Conservation (phyloP, 2,888 invertebrate species). For the Tridacna gigas region DNA sequence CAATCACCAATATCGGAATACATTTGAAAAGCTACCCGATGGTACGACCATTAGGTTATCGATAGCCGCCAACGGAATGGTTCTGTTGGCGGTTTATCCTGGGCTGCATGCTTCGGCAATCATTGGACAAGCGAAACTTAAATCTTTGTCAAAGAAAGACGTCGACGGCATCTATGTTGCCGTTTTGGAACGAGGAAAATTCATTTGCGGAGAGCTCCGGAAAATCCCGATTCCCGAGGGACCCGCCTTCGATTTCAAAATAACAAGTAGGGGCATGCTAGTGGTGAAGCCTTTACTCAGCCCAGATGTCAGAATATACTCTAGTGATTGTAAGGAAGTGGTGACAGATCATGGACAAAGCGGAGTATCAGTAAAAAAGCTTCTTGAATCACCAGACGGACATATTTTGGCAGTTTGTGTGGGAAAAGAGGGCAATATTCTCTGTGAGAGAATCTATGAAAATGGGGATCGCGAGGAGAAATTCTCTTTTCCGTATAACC, state of each 20-base stretch:
- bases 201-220: slow-evolving; percentile 59
- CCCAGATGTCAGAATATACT: slow-evolving; percentile 46
- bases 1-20: slow-evolving; percentile 52
- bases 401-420: slow-evolving; percentile 41
- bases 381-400: slow-evolving; percentile 53
- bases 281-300: slow-evolving; percentile 49
- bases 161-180: slow-evolving; percentile 62
- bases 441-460: slow-evolving; percentile 51
- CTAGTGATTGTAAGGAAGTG: slow-evolving; percentile 38
- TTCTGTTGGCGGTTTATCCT: slow-evolving; percentile 59
- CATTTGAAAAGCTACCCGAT: slow-evolving; percentile 59
- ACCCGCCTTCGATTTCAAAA: slow-evolving; percentile 62
- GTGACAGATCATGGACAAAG: slow-evolving; percentile 43
- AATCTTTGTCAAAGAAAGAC: slow-evolving; percentile 57
- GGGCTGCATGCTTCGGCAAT: slow-evolving; percentile 57
- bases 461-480: slow-evolving; percentile 40
- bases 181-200: slow-evolving; percentile 52
- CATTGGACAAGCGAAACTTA: slow-evolving; percentile 55
- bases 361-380: slow-evolving; percentile 46
- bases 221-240: slow-evolving; percentile 63
- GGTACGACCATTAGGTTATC: slow-evolving; percentile 58
- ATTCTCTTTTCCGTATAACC: slow-evolving; percentile 44
- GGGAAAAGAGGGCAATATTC: slow-evolving; percentile 46
- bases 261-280: slow-evolving; percentile 51
- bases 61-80: slow-evolving; percentile 54